Base-by-base conservation (phyloP, 1,140 invertebrate species). In the Tetraneura akinire region DNA sequence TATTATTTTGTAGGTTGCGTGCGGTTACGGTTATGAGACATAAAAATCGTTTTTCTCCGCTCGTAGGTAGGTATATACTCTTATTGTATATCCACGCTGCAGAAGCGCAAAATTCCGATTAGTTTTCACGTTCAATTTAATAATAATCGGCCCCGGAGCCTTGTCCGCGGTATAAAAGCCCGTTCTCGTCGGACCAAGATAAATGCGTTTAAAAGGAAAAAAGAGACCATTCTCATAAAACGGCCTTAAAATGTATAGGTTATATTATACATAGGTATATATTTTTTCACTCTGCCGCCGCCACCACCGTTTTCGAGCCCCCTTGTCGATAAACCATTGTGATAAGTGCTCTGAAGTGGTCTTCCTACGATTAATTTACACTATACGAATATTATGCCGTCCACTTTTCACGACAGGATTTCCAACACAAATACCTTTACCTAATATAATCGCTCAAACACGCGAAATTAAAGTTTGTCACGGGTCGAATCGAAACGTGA, bases 91-190 rank as follows among this genome's bases (percentile, higher is more conserved):
- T n/a, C n/a, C 8, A 29, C 21, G 42, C 21, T 45, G 11, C 13
- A 47, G 23, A 71, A 49, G 68, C 2, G 45, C 42, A 14, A 73
- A 73, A 53, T 73, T 51, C 70, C 70, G 70, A 73, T 51, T 53
- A 51, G 70, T 53, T 53, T 53, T 73, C 47, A 53, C 70, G 70
- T 73, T 73, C 47, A 73, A 73, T 73, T 73, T 73, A 73, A 73
- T 73, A 73, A 73, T 73, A 73, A 73, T 73, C 70, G 70, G 47
- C 45, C 47, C 47, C 47, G 23, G n/a, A 73, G 47, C 10, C 47
- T 47, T 53, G 70, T 73, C 45, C 11, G 45, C 68, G 18, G 9
- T 45, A 51, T 51, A 45, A 71, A 71, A 71, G 68, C 68, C 64
- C 23, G 68, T 71, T 71, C 26, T 71, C 47, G 45, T 26, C 49